Conservation (phyloP, 2,888 invertebrate species). For the Trichacis sp. region DNA sequence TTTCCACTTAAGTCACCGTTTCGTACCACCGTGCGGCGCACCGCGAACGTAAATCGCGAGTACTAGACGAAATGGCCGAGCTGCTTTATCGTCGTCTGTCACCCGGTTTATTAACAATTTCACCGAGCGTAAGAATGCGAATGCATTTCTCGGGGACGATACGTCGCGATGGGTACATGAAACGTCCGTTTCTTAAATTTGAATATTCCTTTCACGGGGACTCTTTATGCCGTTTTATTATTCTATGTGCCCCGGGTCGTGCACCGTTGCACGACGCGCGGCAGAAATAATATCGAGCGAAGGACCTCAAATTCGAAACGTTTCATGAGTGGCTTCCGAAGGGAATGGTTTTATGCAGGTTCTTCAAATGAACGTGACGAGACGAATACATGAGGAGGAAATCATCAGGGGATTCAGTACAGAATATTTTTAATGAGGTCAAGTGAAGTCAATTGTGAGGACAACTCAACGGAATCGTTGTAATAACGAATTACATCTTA, state of each 20-base stretch:
- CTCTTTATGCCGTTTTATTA: neutral
- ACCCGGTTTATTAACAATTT: conserved; percentile 28
- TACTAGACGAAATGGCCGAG: conserved; percentile 5
- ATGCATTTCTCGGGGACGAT: neutral
- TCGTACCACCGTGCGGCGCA: too few relatives aligned
- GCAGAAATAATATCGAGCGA: neutral
- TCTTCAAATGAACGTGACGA: neutral
- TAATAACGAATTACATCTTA: too few relatives aligned
- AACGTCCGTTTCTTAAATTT: neutral
- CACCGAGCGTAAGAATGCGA: conserved; percentile 5
- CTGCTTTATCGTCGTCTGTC: conserved; percentile 13
- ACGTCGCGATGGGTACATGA: neutral
- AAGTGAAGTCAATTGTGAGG: too few relatives aligned
- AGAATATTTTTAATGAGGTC: too few relatives aligned
- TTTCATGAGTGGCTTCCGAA: neutral
- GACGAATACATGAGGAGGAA: too few relatives aligned
- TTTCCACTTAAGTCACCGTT: too few relatives aligned
- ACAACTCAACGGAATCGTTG: too few relatives aligned
- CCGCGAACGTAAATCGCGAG: conserved; percentile 9
- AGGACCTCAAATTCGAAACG: neutral
- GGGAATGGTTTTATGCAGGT: neutral
- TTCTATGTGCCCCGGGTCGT: neutral
- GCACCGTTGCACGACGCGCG: neutral
- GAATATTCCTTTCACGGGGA: neutral
- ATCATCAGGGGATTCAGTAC: too few relatives aligned